phyloP scores from a whole-genome alignment of 2,888 invertebrate genomes.

The Cosmia pyralina region DNA sequence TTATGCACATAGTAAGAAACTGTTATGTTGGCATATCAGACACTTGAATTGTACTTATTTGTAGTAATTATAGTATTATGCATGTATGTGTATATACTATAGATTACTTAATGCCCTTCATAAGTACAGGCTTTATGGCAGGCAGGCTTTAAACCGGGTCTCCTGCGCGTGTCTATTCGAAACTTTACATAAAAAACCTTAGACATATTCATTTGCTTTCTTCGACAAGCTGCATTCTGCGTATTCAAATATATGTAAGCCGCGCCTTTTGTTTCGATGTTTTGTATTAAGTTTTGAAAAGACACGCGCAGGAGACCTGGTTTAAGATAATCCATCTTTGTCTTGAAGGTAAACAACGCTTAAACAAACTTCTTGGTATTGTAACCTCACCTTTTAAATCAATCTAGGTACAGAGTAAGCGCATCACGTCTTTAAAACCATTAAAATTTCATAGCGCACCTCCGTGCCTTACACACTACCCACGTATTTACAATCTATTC shows the following conservation, averaged over 20 bases:
- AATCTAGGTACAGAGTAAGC: neutral
- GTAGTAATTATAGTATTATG: too few species aligned
- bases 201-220: too few species aligned
- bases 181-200: too few species aligned
- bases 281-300: too few species aligned
- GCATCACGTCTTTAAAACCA: conserved; percentile 31
- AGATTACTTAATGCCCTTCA: too few species aligned
- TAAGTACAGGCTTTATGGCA: too few species aligned
- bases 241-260: too few species aligned
- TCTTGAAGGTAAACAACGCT: neutral
- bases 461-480: neutral
- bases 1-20: neutral
- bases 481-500: conserved; percentile 8
- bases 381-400: neutral
- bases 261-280: too few species aligned
- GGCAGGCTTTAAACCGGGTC: neutral
- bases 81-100: too few species aligned
- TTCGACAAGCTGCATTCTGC: too few species aligned
- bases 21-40: neutral
- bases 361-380: neutral
- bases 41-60: neutral
- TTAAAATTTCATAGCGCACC: conserved; percentile 35
- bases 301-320: too few species aligned
- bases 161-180: too few species aligned
- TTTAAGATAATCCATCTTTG: neutral